Conservation (phyloP, 2,888 invertebrate species). For the Malacosoma neustria region DNA sequence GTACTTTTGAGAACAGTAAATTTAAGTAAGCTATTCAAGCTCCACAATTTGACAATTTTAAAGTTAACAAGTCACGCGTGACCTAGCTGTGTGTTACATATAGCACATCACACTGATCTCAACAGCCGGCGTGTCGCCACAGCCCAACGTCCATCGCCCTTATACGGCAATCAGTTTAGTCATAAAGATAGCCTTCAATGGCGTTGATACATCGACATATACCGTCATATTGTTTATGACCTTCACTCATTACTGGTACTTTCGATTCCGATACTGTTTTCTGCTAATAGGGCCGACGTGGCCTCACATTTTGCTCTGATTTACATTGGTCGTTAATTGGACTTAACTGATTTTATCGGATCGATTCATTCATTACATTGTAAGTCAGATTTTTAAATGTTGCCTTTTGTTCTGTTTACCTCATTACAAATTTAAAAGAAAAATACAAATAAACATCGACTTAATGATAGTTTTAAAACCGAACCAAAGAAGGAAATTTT, state of each 20-base stretch:
- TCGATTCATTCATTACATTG: conserved; percentile 5
- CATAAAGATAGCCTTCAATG: background rate
- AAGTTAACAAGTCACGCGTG: too few species aligned
- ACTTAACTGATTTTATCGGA: conserved; percentile 8
- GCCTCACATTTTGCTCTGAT: conserved; percentile 42
- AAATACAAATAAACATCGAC: background rate
- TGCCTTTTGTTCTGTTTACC: background rate
- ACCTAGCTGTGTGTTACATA: too few species aligned
- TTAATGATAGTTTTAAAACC: too few species aligned
- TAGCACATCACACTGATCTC: too few species aligned
- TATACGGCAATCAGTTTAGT: background rate
- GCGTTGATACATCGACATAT: conserved; percentile 7
- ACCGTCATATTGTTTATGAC: conserved; percentile 33
- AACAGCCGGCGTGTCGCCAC: background rate
- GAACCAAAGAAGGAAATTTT: too few species aligned
- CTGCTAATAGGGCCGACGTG: conserved; percentile 31
- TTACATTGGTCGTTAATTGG: conserved; percentile 42
- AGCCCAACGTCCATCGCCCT: background rate
- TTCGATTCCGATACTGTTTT: conserved; percentile 35
- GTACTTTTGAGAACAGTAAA: too few species aligned
- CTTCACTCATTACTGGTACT: conserved; percentile 44
- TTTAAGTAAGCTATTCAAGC: too few species aligned
- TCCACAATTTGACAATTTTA: too few species aligned
- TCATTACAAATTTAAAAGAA: background rate
- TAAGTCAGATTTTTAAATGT: background rate